A percentile compares a stretch with the other conserved stretches of the same genome.
Conservation (phyloP, 2,797 vertebrate genomes). For the Myotis myotis region DNA sequence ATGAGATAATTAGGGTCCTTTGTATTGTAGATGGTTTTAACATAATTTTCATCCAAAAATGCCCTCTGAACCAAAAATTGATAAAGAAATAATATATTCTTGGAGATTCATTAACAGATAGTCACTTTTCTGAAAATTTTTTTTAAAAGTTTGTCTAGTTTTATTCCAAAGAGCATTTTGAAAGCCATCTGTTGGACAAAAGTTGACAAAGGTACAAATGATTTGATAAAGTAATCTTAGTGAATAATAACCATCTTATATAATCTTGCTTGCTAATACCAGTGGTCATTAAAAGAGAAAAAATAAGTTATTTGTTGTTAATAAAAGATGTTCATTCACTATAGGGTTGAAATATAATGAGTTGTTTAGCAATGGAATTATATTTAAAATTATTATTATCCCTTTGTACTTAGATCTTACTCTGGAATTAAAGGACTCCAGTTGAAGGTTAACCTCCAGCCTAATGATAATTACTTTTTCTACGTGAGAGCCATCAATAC, state of each 20-base stretch:
- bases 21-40: not conserved
- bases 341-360: not conserved
- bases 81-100: slow-evolving; percentile 17
- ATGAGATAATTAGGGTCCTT: not conserved
- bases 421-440: slow-evolving; percentile 91
- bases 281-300: slow-evolving; percentile 57
- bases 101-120: not conserved
- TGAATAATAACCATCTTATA: slow-evolving; percentile 60
- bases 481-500: slow-evolving; percentile 93
- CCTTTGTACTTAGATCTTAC: slow-evolving; percentile 88
- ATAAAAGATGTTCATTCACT: slow-evolving; percentile 2
- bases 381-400: slow-evolving; percentile 57
- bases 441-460: slow-evolving; percentile 91
- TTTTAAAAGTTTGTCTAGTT: not conserved
- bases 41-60: not conserved
- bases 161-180: slow-evolving; percentile 38
- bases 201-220: slow-evolving; percentile 3
- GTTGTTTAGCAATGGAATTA: not conserved
- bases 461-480: slow-evolving; percentile 96
- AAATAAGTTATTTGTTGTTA: slow-evolving; percentile 35
- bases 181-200: slow-evolving; percentile 14
- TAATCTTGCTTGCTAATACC: slow-evolving; percentile 73
- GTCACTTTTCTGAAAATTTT: not conserved
- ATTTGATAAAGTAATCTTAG: slow-evolving; percentile 26
- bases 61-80: not conserved